Evolutionary conservation across 2,113 vertebrate genomes (phyloP).

Genomic region (Catharus bicknelli): DNA sequence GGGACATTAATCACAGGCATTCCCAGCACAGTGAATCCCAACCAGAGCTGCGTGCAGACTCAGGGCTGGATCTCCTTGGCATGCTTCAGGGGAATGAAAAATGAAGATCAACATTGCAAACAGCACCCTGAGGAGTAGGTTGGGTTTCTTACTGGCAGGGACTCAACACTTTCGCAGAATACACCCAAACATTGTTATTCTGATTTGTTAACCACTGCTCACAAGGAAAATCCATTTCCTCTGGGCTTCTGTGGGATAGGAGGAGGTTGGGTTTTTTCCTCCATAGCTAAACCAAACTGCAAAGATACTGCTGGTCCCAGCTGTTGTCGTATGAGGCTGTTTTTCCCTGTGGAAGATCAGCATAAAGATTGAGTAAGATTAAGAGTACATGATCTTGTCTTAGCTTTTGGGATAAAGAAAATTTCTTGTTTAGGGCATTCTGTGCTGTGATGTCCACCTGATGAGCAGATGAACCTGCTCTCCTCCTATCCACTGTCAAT

Average conservation of each 20-base stretch:
- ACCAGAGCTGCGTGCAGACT: background rate
- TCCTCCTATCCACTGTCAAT: background rate
- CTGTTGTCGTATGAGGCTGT: background rate
- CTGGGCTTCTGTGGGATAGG: background rate
- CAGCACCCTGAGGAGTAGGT: conserved; percentile 45
- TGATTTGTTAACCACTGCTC: conserved; percentile 27
- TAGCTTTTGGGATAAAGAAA: background rate
- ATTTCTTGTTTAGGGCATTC: background rate
- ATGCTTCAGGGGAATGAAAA: background rate
- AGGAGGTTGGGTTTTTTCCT: background rate
- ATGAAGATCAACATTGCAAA: conserved; percentile 39
- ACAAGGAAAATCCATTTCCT: conserved; percentile 1
- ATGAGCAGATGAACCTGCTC: background rate
- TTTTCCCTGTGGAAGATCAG: background rate
- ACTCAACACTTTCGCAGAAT: background rate
- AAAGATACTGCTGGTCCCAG: background rate
- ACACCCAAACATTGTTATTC: conserved; percentile 34
- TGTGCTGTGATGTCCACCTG: background rate
- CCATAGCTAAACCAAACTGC: background rate
- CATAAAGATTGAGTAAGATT: background rate
- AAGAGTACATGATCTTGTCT: background rate
- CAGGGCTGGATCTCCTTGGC: background rate
- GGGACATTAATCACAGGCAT: background rate
- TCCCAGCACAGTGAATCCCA: background rate
- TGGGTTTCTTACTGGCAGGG: conserved; percentile 44